Conservation (phyloP, 2,888 invertebrate genomes). For the Drosophila monieri region DNA sequence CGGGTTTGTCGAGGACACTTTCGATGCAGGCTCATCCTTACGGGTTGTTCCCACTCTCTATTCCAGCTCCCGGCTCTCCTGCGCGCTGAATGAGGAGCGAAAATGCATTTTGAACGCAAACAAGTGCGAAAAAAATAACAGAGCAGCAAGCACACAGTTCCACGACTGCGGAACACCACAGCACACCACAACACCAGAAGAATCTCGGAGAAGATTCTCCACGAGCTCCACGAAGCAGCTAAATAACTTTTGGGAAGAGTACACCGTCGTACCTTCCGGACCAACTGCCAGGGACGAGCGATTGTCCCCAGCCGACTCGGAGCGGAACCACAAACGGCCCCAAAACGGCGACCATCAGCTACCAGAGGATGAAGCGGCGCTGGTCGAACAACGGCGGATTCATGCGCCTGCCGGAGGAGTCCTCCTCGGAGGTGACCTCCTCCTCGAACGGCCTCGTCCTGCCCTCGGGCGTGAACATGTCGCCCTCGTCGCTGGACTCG, state of each 20-base stretch:
- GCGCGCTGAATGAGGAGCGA: conserved; percentile 43
- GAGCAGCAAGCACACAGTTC: conserved; percentile 23
- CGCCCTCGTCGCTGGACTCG: conserved; percentile 89
- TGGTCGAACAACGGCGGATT: conserved; percentile 91
- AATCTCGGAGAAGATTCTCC: conserved; percentile 8
- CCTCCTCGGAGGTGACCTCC: conserved; percentile 91
- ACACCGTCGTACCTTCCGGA: neutral
- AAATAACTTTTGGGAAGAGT: conserved; percentile 13
- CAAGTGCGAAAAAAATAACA: conserved; percentile 79
- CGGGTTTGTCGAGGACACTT: conserved; percentile 49
- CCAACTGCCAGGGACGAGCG: conserved; percentile 47
- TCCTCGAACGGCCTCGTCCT: conserved; percentile 87
- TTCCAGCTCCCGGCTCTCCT: conserved; percentile 63
- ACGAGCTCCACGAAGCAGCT: conserved; percentile 14
- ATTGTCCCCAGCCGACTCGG: conserved; percentile 49
- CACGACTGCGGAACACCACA: neutral
- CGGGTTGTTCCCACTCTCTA: conserved; percentile 38
- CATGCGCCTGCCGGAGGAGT: conserved; percentile 89
- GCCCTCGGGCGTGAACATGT: conserved; percentile 89
- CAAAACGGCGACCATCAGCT: conserved; percentile 75
- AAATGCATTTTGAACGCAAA: conserved; percentile 79
- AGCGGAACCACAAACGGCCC: conserved; percentile 50
- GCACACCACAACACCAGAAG: conserved; percentile 12
- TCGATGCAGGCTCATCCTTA: conserved; percentile 7
- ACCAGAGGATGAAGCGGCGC: conserved; percentile 89